Conservation (phyloP, 1,140 invertebrate species). For the Chironomus striatipennis region DNA sequence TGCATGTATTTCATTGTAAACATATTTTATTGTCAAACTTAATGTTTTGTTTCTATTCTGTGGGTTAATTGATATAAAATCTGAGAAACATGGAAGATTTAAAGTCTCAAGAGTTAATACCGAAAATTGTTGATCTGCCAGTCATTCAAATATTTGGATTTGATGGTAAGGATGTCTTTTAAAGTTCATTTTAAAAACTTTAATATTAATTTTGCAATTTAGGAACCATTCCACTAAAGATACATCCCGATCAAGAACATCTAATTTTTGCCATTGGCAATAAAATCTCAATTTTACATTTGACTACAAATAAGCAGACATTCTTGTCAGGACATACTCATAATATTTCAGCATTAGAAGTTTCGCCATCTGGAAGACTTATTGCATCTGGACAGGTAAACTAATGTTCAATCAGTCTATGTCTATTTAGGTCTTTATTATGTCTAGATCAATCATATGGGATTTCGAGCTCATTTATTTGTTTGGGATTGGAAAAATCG, state of each 20-base stretch:
- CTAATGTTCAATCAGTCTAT: too few species aligned
- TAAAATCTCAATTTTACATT: conserved; percentile 71
- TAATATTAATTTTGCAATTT: conserved; percentile 25
- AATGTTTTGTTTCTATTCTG: too few species aligned
- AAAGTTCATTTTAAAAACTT: conserved; percentile 13
- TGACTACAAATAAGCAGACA: conserved; percentile 57
- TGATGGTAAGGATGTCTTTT: conserved; percentile 47
- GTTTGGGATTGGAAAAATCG: conserved; percentile 73
- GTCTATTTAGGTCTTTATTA: too few species aligned
- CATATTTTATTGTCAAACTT: too few species aligned
- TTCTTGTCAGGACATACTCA: conserved; percentile 80
- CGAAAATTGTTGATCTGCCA: not conserved
- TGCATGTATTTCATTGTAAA: too few species aligned
- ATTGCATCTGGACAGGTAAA: conserved; percentile 70
- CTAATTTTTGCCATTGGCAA: conserved; percentile 77
- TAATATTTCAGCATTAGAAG: conserved; percentile 67
- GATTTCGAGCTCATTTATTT: conserved; percentile 79
- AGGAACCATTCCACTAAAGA: conserved; percentile 53
- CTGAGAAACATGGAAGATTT: not conserved
- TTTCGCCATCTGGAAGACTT: conserved; percentile 65
- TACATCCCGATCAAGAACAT: conserved; percentile 68
- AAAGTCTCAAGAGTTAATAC: not conserved
- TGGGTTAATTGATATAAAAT: too few species aligned
- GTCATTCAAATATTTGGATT: conserved; percentile 53
- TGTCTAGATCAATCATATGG: conserved; percentile 64